Conservation (phyloP, 2,113 vertebrate genomes). For the Tetrax tetrax region DNA sequence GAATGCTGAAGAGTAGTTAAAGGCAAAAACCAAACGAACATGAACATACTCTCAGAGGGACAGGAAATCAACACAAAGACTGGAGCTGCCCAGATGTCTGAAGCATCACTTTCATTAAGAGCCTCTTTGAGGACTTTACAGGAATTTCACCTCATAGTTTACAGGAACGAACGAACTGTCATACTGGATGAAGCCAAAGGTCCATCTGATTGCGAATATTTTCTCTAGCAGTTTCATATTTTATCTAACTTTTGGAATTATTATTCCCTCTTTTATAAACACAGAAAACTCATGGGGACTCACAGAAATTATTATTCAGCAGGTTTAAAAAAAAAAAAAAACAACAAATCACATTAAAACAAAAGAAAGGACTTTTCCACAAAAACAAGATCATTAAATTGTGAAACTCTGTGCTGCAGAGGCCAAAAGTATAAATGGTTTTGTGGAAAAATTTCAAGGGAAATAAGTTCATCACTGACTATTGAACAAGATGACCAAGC, state of each 20-base stretch:
- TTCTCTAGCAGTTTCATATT: neutral
- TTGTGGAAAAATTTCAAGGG: constrained; percentile 16
- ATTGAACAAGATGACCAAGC: neutral
- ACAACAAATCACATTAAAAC: neutral
- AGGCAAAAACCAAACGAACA: neutral
- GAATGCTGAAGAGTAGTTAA: neutral
- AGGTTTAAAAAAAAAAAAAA: neutral
- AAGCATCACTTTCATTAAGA: neutral
- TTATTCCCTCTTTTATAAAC: neutral
- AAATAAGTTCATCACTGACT: neutral
- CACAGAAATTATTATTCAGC: neutral
- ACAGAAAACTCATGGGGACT: constrained; percentile 4
- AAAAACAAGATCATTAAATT: constrained; percentile 63
- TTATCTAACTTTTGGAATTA: neutral
- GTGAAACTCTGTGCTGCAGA: neutral
- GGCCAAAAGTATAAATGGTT: constrained; percentile 28
- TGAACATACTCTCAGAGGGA: neutral
- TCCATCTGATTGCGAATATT: neutral
- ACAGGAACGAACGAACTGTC: neutral
- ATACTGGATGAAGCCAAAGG: neutral
- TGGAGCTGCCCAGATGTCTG: neutral
- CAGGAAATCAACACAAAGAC: neutral
- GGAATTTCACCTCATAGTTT: constrained; percentile 29
- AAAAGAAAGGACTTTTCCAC: constrained; percentile 14
- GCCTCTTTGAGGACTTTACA: neutral